These are phyloP conservation scores for Palythoa grandiflora DNA, from an alignment of 92 coral and sea anemone genomes.

Conservation along the genomic window DNA sequence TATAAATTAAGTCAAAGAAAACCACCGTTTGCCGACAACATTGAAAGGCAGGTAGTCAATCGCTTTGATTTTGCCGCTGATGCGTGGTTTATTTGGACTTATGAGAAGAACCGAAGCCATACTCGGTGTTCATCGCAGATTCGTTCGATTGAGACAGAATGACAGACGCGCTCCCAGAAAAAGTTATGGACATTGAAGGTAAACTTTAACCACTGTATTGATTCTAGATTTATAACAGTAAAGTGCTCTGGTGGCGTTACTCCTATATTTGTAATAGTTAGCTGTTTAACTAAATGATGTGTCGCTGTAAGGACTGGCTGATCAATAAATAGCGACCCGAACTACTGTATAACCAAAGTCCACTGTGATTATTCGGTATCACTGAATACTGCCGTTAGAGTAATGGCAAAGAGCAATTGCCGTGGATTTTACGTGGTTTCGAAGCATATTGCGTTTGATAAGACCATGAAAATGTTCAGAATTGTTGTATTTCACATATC, in stretches of 20 bases:
- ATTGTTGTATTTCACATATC: neutral
- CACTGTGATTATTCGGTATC: slow-evolving; percentile 11
- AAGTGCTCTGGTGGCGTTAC: neutral
- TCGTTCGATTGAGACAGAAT: slow-evolving; percentile 26
- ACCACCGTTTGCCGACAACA: slow-evolving; percentile 37
- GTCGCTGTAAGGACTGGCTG: neutral
- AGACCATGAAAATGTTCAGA: neutral
- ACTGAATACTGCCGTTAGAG: neutral
- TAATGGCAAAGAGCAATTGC: neutral
- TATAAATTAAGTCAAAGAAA: slow-evolving; percentile 33
- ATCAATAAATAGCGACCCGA: too few relatives aligned
- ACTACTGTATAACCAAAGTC: neutral
- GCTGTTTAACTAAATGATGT: neutral
- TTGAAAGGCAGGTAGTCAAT: slow-evolving; percentile 33
- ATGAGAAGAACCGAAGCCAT: slow-evolving; percentile 40
- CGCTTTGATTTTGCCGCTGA: slow-evolving; percentile 47
- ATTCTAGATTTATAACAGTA: neutral
- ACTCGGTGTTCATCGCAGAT: neutral
- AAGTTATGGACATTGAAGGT: slow-evolving; percentile 47
- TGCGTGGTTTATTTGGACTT: neutral
- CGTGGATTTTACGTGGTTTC: neutral
- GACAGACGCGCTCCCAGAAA: slow-evolving; percentile 7
- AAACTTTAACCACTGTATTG: neutral
- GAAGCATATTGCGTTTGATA: neutral
- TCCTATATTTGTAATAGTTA: neutral